These are phyloP conservation scores for Danaus melanippus DNA, from an alignment of 1,140 invertebrate species.

Conservation along the genomic window DNA sequence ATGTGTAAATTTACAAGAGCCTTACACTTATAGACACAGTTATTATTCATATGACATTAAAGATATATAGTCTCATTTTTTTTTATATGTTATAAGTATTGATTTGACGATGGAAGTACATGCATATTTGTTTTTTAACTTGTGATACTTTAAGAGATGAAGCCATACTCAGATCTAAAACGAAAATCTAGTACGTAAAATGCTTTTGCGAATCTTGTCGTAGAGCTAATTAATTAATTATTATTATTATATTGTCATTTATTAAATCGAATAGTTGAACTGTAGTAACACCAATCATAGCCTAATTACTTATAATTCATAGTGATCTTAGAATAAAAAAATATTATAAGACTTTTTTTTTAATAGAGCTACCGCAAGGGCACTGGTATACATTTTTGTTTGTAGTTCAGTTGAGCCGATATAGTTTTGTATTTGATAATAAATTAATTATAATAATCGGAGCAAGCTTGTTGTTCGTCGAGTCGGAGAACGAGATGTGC, in stretches of 20 bases:
- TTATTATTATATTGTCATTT: constrained; percentile 29
- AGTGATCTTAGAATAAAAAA: constrained; percentile 58
- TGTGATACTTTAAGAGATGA: constrained; percentile 50
- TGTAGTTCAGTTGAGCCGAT: constrained; percentile 3
- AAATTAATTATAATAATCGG: no score
- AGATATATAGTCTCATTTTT: no score
- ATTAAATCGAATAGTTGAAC: constrained; percentile 52
- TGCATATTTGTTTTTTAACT: constrained; percentile 32
- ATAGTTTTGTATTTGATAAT: neutral
- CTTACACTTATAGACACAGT: no score
- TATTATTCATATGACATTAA: no score
- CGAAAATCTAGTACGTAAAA: constrained; percentile 48
- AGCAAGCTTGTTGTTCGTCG: no score
- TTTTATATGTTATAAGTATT: no score
- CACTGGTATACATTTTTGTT: constrained; percentile 7
- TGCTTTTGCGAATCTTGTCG: constrained; percentile 52
- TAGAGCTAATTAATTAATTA: constrained; percentile 30
- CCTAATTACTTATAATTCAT: constrained; percentile 62
- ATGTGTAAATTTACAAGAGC: no score
- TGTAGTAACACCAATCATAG: constrained; percentile 67
- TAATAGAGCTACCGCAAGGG: constrained; percentile 43
- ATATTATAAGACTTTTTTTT: constrained; percentile 57
- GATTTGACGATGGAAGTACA: constrained; percentile 28
- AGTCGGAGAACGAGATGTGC: no score
- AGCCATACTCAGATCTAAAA: constrained; percentile 49